A percentile compares a stretch with the other conserved stretches of the same genome.
These are phyloP conservation scores for Drosophila tani DNA, from an alignment of 1,140 invertebrate species.

Conservation along the genomic window DNA sequence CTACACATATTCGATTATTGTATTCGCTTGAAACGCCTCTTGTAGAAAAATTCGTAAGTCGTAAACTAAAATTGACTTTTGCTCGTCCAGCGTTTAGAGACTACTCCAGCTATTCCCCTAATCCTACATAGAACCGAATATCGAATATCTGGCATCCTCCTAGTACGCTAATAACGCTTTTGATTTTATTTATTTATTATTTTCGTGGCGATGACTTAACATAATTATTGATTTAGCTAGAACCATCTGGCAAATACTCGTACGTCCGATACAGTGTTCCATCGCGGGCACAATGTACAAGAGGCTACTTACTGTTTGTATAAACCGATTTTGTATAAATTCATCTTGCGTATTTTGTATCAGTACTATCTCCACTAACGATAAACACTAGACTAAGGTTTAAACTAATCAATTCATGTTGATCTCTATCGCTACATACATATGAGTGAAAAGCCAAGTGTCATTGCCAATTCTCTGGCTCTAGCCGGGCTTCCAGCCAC, in stretches of 20 bases:
- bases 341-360: slow-evolving; percentile 77
- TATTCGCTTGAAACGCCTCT: slow-evolving; percentile 67
- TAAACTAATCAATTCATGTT: slow-evolving; percentile 57
- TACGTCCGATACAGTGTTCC: slow-evolving; percentile 14
- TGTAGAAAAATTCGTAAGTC: slow-evolving; percentile 66
- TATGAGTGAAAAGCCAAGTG: slow-evolving; percentile 42
- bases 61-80: slow-evolving; percentile 57
- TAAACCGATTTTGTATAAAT: slow-evolving; percentile 80
- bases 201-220: slow-evolving; percentile 46
- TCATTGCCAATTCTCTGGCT: slow-evolving; percentile 18
- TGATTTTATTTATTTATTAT: slow-evolving; percentile 29
- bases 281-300: slow-evolving; percentile 24
- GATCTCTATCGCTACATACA: slow-evolving; percentile 18
- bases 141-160: neutral
- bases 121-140: slow-evolving; percentile 26
- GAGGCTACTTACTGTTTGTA: slow-evolving; percentile 44
- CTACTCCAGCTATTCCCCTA: slow-evolving; percentile 6
- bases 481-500: slow-evolving; percentile 3
- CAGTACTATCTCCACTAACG: slow-evolving; percentile 79
- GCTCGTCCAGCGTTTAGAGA: slow-evolving; percentile 28
- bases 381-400: slow-evolving; percentile 58
- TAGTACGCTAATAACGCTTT: slow-evolving; percentile 26
- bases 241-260: slow-evolving; percentile 31
- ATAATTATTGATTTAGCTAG: slow-evolving; percentile 55
- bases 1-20: slow-evolving; percentile 64